phyloP scores from a whole-genome alignment of 2,113 vertebrate genomes.

The Halichoeres trimaculatus region DNA sequence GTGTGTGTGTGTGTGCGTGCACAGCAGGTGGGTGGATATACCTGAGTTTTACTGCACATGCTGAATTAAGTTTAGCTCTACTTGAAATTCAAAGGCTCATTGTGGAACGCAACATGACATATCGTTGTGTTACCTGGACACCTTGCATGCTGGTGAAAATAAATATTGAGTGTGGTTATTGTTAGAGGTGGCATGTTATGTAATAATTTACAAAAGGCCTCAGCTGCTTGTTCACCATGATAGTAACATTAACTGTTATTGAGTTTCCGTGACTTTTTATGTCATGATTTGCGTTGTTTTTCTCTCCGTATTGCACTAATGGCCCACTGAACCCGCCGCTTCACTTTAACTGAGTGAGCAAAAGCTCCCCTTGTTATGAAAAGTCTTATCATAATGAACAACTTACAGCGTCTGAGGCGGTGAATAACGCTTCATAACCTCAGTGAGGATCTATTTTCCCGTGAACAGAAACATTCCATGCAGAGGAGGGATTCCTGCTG shows the following conservation, averaged over 20 bases:
- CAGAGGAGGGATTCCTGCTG: conserved; percentile 66
- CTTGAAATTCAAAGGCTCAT: conserved; percentile 44
- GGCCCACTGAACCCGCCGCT: conserved; percentile 71
- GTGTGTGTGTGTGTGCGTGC: conserved; percentile 10
- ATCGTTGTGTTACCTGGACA: conserved; percentile 39
- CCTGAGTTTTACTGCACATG: conserved; percentile 34
- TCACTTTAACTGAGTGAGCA: conserved; percentile 66
- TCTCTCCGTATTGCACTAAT: conserved; percentile 56
- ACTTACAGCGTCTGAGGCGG: conserved; percentile 35
- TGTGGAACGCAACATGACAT: conserved; percentile 34
- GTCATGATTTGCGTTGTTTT: conserved; percentile 52
- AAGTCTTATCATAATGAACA: conserved; percentile 62
- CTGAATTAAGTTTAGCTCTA: conserved; percentile 48
- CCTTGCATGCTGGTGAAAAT: conserved; percentile 41
- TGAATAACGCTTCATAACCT: conserved; percentile 34
- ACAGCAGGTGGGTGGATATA: conserved; percentile 32
- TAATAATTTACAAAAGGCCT: conserved; percentile 34
- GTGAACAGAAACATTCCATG: conserved; percentile 66
- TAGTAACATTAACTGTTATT: conserved; percentile 62
- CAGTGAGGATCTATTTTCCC: conserved; percentile 54
- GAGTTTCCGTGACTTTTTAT: conserved; percentile 65
- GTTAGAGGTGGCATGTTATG: conserved; percentile 42
- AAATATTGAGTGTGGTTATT: conserved; percentile 53
- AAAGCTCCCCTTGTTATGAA: conserved; percentile 64
- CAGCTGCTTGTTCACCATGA: conserved; percentile 51